Conservation (phyloP, 2,797 vertebrate species). For the Mormyrus hasselquistii region DNA sequence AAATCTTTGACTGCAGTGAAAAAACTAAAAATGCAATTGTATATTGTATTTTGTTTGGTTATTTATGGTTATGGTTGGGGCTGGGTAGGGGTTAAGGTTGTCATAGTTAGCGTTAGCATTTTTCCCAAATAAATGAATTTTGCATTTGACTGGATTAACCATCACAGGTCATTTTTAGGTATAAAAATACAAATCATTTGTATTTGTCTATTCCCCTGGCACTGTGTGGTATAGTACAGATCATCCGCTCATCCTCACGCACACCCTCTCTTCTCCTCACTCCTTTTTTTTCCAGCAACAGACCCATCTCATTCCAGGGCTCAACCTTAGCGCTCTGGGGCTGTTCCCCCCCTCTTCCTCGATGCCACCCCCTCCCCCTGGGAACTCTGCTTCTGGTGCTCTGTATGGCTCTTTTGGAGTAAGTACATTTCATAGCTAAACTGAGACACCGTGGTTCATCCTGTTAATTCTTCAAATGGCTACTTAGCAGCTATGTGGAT, state of each 20-base stretch:
- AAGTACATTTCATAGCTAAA: slow-evolving; percentile 27
- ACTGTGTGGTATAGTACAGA: background rate
- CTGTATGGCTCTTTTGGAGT: slow-evolving; percentile 88
- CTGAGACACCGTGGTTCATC: background rate
- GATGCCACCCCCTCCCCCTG: slow-evolving; percentile 76
- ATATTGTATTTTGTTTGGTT: too few relatives aligned
- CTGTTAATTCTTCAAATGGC: background rate
- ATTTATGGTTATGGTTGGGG: too few relatives aligned
- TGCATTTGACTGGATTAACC: background rate
- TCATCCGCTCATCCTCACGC: background rate
- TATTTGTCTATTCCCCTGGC: background rate
- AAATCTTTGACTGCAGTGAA: too few relatives aligned
- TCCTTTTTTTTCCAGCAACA: slow-evolving; percentile 66
- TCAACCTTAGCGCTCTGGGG: slow-evolving; percentile 84
- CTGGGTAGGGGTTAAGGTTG: too few relatives aligned
- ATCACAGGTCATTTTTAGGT: background rate
- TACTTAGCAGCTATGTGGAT: background rate
- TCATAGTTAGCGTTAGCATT: too few relatives aligned
- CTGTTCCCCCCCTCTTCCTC: slow-evolving; percentile 86
- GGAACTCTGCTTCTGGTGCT: slow-evolving; percentile 65
- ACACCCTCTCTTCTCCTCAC: background rate
- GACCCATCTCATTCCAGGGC: slow-evolving; percentile 87
- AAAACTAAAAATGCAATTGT: too few relatives aligned
- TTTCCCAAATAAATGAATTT: too few relatives aligned
- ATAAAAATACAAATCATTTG: background rate